phyloP scores from a whole-genome alignment of 2,888 invertebrate genomes.

The Cerastoderma edule region DNA sequence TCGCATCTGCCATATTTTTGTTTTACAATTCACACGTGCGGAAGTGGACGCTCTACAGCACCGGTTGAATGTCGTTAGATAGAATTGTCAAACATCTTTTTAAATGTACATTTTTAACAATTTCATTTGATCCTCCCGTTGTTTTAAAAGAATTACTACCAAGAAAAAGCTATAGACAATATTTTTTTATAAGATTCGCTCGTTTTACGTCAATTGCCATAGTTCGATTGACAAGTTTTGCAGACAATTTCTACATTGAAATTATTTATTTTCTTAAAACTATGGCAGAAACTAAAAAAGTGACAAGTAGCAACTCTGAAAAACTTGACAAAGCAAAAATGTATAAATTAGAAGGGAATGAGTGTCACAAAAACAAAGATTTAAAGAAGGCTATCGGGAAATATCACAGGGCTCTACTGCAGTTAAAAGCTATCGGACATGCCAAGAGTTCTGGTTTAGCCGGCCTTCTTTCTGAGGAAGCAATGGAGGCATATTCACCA shows the following conservation, averaged over 20 bases:
- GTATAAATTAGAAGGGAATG: slow-evolving; percentile 80
- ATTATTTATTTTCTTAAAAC: neutral
- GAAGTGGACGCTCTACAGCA: slow-evolving; percentile 34
- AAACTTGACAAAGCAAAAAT: slow-evolving; percentile 70
- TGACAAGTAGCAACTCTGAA: slow-evolving; percentile 30
- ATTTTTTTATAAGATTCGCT: neutral
- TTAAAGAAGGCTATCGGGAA: slow-evolving; percentile 78
- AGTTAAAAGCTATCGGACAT: slow-evolving; percentile 74
- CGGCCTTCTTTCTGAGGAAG: slow-evolving; percentile 48
- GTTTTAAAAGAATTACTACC: neutral
- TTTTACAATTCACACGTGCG: slow-evolving; percentile 29
- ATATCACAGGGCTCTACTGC: slow-evolving; percentile 80
- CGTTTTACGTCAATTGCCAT: slow-evolving; percentile 25
- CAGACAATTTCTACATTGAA: neutral
- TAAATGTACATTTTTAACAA: too few species aligned
- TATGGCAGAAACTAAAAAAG: slow-evolving; percentile 37
- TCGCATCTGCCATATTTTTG: slow-evolving; percentile 89
- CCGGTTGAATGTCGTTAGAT: slow-evolving; percentile 36
- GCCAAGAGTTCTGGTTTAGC: slow-evolving; percentile 53
- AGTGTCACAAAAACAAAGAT: slow-evolving; percentile 72
- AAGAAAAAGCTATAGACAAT: neutral
- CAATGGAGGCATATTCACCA: slow-evolving; percentile 41
- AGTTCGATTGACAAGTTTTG: slow-evolving; percentile 24
- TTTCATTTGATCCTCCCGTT: too few species aligned
- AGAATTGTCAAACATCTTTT: slow-evolving; percentile 2